Conservation (phyloP, 2,113 vertebrate species). For the Antigone vipio region DNA sequence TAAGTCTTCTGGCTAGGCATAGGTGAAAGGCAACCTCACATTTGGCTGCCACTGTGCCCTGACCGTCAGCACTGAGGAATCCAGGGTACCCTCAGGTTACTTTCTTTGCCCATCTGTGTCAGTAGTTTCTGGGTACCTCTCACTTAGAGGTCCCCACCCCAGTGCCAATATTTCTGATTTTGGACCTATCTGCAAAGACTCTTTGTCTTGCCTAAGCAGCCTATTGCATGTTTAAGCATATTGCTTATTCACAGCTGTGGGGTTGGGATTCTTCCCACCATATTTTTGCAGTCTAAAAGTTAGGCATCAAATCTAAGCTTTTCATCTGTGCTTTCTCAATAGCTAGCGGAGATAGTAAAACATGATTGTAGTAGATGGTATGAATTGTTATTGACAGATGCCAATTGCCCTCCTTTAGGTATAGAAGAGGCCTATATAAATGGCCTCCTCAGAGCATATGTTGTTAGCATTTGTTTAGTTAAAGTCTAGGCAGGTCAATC, state of each 20-base stretch:
- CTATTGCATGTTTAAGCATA: not conserved
- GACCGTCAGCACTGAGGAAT: not conserved
- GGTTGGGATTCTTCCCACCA: not conserved
- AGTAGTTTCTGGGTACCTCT: not conserved
- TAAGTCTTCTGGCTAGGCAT: not conserved
- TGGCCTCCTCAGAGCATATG: not conserved
- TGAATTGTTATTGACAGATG: not conserved
- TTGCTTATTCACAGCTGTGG: not conserved
- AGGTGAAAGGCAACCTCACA: not conserved
- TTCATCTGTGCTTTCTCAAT: not conserved
- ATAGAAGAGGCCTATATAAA: not conserved
- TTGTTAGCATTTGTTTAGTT: not conserved
- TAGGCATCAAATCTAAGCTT: not conserved
- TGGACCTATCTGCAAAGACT: not conserved
- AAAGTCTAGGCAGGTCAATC: not conserved
- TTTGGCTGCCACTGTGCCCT: not conserved
- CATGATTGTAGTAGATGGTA: not conserved
- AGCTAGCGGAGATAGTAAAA: not conserved
- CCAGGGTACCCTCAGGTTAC: not conserved
- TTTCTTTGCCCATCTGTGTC: not conserved
- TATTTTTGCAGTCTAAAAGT: not conserved
- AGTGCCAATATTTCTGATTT: not conserved
- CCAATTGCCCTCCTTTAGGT: not conserved
- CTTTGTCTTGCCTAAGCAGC: not conserved
- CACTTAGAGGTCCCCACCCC: not conserved